These are phyloP conservation scores for Amphipoea oculea DNA, from an alignment of 2,888 invertebrate genomes.

Conservation along the genomic window DNA sequence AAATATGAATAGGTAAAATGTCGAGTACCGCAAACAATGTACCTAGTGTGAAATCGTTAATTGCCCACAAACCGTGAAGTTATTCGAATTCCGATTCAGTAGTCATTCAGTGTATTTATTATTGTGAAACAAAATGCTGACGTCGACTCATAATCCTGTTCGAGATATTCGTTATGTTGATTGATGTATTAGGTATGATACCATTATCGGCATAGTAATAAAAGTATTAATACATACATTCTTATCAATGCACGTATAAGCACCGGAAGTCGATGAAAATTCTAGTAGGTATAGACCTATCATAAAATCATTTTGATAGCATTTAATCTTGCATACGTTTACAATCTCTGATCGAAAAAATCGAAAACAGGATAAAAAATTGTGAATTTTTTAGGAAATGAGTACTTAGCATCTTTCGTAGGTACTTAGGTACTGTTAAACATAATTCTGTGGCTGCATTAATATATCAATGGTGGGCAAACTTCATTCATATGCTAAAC, in stretches of 20 bases:
- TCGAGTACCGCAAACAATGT: slow-evolving; percentile 19
- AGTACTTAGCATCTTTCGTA: not conserved
- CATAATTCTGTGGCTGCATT: slow-evolving; percentile 25
- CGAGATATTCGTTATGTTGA: slow-evolving; percentile 16
- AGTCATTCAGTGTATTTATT: not conserved
- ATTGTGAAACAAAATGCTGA: not conserved
- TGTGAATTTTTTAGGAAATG: not conserved
- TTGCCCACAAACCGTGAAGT: not conserved
- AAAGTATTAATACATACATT: slow-evolving; percentile 5
- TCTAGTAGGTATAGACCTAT: not conserved
- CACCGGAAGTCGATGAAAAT: slow-evolving; percentile 20
- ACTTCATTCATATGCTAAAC: slow-evolving; percentile 52
- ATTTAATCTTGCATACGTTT: slow-evolving; percentile 30
- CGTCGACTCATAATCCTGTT: not conserved
- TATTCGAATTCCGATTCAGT: slow-evolving; percentile 5
- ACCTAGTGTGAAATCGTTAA: slow-evolving; percentile 13
- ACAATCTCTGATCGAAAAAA: slow-evolving; percentile 17
- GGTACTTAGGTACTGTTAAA: not conserved
- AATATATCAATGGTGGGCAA: slow-evolving; percentile 37
- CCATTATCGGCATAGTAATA: slow-evolving; percentile 29
- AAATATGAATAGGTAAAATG: not conserved
- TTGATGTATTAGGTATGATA: not conserved
- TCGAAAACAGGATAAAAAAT: not conserved
- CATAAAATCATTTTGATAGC: slow-evolving; percentile 29
- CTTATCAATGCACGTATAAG: slow-evolving; percentile 41